Base-by-base conservation (phyloP, 2,888 invertebrate species). In the Meghimatium bilineatum region DNA sequence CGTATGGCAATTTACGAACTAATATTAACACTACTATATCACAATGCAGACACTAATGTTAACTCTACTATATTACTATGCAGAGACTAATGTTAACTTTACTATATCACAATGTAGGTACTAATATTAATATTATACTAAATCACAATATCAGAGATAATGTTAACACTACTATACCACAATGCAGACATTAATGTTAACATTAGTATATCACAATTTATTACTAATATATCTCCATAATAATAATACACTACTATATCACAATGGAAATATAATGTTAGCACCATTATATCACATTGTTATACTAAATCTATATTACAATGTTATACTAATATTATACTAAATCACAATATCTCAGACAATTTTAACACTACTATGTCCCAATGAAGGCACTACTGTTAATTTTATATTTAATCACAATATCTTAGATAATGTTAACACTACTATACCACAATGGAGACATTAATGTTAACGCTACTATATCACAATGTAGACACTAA, bases 401-500 rank as follows among this genome's bases (percentile, higher is more conserved):
- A 56, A 17, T 56, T 23, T 3, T 56, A 56, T 56, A 56, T 5
- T 56, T 14, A 23, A 56, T 12, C 60, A 10, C 60, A 23, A n/a
- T n/a, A n/a, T 63, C 26, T n/a, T 26, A 63, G n/a, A 26, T 63
- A 63, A 63, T n/a, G n/a, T 63, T 63, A 63, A n/a, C 26, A 63
- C 23, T 63, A n/a, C 14, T 63, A n/a, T 63, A 63, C 14, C 14
- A 2, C 29, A 29, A 12, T 32, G 17, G 1, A 12, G 32, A 10
- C 5, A 32, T 12, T 32, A 66, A 32, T 66, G 32, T 66, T 66
- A 32, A 66, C 32, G 32, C 29, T 66, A 66, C 14, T 63, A n/a
- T n/a, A 63, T 63, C n/a, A n/a, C 60, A 23, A 63, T 66, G 29
- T 14, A 66, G 32, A 44, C 23, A 52, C 82, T 32, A 71, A 76